Conservation (phyloP, 2,113 vertebrate genomes). For the Oenanthe melanoleuca region DNA sequence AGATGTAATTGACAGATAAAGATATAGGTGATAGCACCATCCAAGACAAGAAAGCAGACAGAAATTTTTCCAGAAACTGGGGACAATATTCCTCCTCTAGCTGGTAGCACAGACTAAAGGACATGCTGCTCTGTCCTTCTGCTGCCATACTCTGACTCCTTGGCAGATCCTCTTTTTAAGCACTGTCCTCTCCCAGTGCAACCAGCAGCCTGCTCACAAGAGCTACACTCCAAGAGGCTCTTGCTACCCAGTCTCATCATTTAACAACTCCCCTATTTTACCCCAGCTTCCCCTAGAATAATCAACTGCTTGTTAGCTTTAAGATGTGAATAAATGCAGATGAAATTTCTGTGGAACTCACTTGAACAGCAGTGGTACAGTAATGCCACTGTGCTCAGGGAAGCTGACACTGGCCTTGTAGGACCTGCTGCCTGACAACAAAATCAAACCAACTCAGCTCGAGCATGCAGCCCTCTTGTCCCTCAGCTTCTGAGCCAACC, state of each 20-base stretch:
- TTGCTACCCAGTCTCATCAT: not conserved
- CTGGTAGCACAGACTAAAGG: not conserved
- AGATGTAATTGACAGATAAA: not conserved
- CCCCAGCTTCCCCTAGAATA: not conserved
- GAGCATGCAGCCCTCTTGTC: rapidly evolving
- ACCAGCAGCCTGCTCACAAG: not conserved
- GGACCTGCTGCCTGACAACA: not conserved
- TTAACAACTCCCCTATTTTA: not conserved
- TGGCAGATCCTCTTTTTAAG: not conserved
- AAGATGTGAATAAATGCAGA: not conserved
- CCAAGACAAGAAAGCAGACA: not conserved
- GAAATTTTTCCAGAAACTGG: not conserved
- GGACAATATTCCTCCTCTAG: not conserved
- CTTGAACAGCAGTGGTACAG: not conserved
- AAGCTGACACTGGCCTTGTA: not conserved
- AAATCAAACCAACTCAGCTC: not conserved
- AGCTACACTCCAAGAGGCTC: not conserved
- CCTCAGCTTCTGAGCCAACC: not conserved
- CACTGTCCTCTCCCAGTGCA: not conserved
- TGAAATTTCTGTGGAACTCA: not conserved
- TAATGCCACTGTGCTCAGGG: not conserved
- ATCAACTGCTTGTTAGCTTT: not conserved
- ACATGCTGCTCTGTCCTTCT: not conserved
- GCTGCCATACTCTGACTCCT: not conserved
- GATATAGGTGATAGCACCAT: not conserved